Evolutionary conservation across 2,113 vertebrate genomes (phyloP).

Genomic region (Setophaga petechia): DNA sequence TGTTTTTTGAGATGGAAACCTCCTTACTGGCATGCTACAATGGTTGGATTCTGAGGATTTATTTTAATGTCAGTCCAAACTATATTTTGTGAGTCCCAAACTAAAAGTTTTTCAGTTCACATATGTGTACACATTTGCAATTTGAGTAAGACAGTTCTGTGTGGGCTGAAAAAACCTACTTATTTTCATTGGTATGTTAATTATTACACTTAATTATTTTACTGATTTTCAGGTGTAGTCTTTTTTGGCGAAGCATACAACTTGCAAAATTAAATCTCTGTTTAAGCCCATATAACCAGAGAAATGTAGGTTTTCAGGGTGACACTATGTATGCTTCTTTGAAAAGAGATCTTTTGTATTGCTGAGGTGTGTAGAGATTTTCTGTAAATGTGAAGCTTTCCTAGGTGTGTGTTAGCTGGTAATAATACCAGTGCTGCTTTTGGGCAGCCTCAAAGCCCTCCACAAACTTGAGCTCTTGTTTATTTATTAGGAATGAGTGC

Average conservation of each 20-base stretch:
- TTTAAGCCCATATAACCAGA: not conserved
- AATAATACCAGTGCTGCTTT: not conserved
- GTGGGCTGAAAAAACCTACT: not conserved
- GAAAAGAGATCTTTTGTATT: not conserved
- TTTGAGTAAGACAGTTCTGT: not conserved
- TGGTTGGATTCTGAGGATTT: not conserved
- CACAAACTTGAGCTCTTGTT: not conserved
- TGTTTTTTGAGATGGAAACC: not conserved
- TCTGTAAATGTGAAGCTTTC: not conserved
- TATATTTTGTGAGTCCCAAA: not conserved
- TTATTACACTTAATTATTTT: not conserved
- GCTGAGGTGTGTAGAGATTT: not conserved
- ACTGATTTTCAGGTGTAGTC: not conserved
- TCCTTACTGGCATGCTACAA: not conserved
- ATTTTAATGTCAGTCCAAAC: not conserved
- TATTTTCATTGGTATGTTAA: not conserved
- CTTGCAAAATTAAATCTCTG: not conserved
- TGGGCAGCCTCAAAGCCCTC: not conserved
- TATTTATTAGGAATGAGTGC: not conserved
- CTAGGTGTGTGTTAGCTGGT: not conserved
- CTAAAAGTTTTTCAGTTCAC: not conserved
- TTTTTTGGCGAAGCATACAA: not conserved
- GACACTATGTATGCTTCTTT: not conserved
- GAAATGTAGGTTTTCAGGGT: not conserved
- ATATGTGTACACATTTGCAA: rapidly evolving